Evolutionary conservation across 2,113 vertebrate species (phyloP).

Genomic region (Caranx ignobilis): DNA sequence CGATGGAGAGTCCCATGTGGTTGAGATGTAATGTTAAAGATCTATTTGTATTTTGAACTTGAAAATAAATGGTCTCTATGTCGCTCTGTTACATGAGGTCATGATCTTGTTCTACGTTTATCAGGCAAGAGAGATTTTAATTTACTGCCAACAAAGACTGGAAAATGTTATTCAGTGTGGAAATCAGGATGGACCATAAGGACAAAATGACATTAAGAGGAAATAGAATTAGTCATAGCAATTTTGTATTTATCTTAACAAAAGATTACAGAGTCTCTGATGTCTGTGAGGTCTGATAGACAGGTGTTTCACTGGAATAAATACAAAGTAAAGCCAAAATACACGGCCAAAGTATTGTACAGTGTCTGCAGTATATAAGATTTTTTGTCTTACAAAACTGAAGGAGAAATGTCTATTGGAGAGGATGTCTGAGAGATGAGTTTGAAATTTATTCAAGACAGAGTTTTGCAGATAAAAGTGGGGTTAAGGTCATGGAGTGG

Average conservation of each 20-base stretch:
- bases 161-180: slow-evolving; percentile 21
- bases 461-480: background rate
- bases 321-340: background rate
- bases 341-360: background rate
- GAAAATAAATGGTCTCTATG: slow-evolving; percentile 25
- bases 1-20: background rate
- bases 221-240: slow-evolving; percentile 4
- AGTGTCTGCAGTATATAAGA: background rate
- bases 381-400: background rate
- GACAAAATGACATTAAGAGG: background rate
- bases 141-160: background rate
- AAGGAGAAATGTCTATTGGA: background rate
- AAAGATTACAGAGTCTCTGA: background rate
- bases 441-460: background rate
- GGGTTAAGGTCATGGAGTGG: background rate
- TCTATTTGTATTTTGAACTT: slow-evolving; percentile 12
- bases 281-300: background rate
- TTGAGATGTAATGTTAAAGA: slow-evolving; percentile 3
- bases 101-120: slow-evolving; percentile 18
- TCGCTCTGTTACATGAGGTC: slow-evolving; percentile 32
- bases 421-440: background rate
- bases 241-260: background rate
- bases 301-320: slow-evolving; percentile 15
- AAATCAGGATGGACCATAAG: slow-evolving; percentile 5
- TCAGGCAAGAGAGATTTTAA: background rate